These are phyloP conservation scores for Mus spretus DNA, from an alignment of 2,797 vertebrate species.

Conservation along the genomic window DNA sequence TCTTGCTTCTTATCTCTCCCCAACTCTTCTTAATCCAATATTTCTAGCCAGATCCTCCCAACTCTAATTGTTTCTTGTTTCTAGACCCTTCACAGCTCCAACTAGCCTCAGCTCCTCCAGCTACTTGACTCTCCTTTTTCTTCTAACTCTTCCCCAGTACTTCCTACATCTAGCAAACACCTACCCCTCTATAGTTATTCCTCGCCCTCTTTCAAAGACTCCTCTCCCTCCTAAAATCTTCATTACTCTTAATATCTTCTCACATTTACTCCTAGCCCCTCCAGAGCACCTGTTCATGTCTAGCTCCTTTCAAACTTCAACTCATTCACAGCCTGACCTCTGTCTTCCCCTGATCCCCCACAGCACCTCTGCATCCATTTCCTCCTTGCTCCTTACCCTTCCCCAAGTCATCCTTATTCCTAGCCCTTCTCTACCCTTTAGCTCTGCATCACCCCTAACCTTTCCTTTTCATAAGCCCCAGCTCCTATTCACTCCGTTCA, in stretches of 20 bases:
- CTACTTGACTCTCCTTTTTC: not conserved
- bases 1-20: not conserved
- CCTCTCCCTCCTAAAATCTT: not conserved
- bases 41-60: not conserved
- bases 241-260: not conserved
- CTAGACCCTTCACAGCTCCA: not conserved
- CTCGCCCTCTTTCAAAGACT: not conserved
- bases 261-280: not conserved
- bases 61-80: not conserved
- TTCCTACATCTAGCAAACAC: not conserved
- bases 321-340: not conserved
- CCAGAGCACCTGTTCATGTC: not conserved
- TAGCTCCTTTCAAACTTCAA: not conserved
- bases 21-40: not conserved
- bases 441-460: not conserved
- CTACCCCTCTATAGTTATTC: not conserved
- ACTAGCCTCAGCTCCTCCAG: too few species aligned
- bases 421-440: not conserved
- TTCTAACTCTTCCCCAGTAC: not conserved
- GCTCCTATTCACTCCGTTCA: not conserved
- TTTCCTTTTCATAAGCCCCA: not conserved
- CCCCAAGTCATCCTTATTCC: not conserved
- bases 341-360: not conserved
- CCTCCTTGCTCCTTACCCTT: not conserved
- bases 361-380: not conserved